Evolutionary conservation across 2,797 vertebrate genomes (phyloP).

Genomic region (Syngnathus rostellatus): DNA sequence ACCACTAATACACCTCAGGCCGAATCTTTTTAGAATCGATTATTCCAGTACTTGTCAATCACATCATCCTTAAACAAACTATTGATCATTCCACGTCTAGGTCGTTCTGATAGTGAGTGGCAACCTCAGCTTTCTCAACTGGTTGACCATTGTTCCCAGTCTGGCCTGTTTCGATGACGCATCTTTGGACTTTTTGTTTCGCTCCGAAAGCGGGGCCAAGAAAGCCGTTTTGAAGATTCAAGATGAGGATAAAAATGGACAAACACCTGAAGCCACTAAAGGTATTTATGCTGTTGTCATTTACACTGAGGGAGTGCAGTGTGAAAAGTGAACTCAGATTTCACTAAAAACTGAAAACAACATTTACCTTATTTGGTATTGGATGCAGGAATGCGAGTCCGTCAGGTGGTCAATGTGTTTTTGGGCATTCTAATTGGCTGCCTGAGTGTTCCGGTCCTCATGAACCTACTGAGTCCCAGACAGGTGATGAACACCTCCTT

Average conservation of each 20-base stretch:
- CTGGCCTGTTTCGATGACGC: constrained; percentile 86
- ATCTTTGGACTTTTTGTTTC: constrained; percentile 73
- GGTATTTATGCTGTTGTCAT: constrained; percentile 44
- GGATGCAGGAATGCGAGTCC: constrained; percentile 69
- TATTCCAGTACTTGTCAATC: too few relatives aligned
- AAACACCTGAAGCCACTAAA: constrained; percentile 22
- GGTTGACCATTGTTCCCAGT: constrained; percentile 91
- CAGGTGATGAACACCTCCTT: constrained; percentile 96
- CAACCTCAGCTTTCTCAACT: constrained; percentile 96
- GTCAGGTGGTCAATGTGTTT: constrained; percentile 69
- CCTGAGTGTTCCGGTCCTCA: constrained; percentile 84
- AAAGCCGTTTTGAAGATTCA: constrained; percentile 60
- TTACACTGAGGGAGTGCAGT: too few relatives aligned
- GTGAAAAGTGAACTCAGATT: too few relatives aligned
- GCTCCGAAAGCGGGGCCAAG: constrained; percentile 44
- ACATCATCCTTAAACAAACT: background rate
- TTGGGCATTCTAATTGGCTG: constrained; percentile 77
- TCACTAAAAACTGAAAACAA: too few relatives aligned
- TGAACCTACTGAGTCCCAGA: constrained; percentile 80
- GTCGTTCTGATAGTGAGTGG: constrained; percentile 83
- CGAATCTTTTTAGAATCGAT: too few relatives aligned
- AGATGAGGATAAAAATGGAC: constrained; percentile 21
- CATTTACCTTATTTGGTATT: background rate
- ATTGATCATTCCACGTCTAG: constrained; percentile 45
- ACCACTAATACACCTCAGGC: background rate